Evolutionary conservation across 2,113 vertebrate species (phyloP), one percentile per base, ranked within the genome.

Genomic region (Alces alces): DNA sequence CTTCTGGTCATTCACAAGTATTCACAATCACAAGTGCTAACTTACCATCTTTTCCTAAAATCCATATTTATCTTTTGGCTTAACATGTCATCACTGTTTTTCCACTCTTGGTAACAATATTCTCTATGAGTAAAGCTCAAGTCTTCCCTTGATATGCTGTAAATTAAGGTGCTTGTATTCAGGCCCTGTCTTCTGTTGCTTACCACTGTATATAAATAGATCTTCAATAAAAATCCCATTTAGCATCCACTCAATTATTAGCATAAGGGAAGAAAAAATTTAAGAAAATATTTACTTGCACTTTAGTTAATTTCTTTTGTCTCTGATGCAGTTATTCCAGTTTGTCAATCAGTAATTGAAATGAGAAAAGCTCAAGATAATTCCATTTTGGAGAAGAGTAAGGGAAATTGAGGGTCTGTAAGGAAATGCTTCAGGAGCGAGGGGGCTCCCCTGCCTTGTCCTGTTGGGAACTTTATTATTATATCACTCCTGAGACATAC

Each of bases 291-390:
- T 93, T 97, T 60, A 86, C 94, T 95, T 91, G 84, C 39, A 43
- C 90, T 97, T 95, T 76, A 92, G 80, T 94, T 96, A 61, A 92
- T 96, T 89, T 94, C 61, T 94, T 97, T 96, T 97, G 84, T 97
- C 95, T 97, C 95, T 86, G 55, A 33, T 87, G 36, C n/a, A 94
- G 23, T 97, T 97, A 61, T 96, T 97, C 88, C 82, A 96, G 30
- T 87, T 90, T 91, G 39, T 96, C 87, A 93, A 60, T 91, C 98
- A 70, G 91, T 96, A 98, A 84, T 13, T 98, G 93, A 57, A 97
- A 87, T 50, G 79, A 82, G 83, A 88, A 86, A 97, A 85, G 92
- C 89, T 83, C 39, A n/a, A 85, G 78, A 13, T 11, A 92, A 90
- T 89, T 91, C 96, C 80, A 89, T 61, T 89, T n/a, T 91, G 21